phyloP scores from a whole-genome alignment of 2,797 vertebrate species.

The Fringilla coelebs region DNA sequence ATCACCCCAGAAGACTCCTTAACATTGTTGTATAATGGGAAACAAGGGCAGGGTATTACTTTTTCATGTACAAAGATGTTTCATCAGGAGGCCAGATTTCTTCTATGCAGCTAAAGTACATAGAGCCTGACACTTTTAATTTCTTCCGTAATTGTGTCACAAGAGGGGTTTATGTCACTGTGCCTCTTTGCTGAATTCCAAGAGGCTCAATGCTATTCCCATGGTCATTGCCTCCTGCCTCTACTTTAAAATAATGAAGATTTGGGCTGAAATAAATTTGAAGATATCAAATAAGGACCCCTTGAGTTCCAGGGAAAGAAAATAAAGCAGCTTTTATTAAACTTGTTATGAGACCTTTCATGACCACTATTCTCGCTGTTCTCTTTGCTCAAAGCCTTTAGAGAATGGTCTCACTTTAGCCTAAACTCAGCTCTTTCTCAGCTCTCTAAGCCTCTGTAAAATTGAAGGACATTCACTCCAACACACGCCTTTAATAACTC shows the following conservation, averaged over 20 bases:
- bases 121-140: slow-evolving; percentile 72
- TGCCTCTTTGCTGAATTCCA: slow-evolving; percentile 66
- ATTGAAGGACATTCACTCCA: slow-evolving; percentile 68
- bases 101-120: slow-evolving; percentile 63
- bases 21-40: slow-evolving; percentile 72
- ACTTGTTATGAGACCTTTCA: slow-evolving; percentile 77
- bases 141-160: slow-evolving; percentile 70
- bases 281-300: slow-evolving; percentile 77
- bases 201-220: slow-evolving; percentile 66
- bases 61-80: slow-evolving; percentile 71
- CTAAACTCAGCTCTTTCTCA: slow-evolving; percentile 61
- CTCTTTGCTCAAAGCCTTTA: slow-evolving; percentile 71
- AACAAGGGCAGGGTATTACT: slow-evolving; percentile 72
- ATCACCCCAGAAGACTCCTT: slow-evolving; percentile 71
- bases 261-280: slow-evolving; percentile 79
- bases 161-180: slow-evolving; percentile 60
- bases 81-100: slow-evolving; percentile 67
- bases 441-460: slow-evolving; percentile 73
- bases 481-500: slow-evolving; percentile 57
- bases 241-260: slow-evolving; percentile 77
- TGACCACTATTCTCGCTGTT: slow-evolving; percentile 68
- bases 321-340: slow-evolving; percentile 80
- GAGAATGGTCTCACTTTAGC: slow-evolving; percentile 68
- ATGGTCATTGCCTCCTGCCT: slow-evolving; percentile 68
- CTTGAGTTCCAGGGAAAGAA: slow-evolving; percentile 73